phyloP scores from a whole-genome alignment of 2,113 vertebrate genomes.

The Malurus elegans region DNA sequence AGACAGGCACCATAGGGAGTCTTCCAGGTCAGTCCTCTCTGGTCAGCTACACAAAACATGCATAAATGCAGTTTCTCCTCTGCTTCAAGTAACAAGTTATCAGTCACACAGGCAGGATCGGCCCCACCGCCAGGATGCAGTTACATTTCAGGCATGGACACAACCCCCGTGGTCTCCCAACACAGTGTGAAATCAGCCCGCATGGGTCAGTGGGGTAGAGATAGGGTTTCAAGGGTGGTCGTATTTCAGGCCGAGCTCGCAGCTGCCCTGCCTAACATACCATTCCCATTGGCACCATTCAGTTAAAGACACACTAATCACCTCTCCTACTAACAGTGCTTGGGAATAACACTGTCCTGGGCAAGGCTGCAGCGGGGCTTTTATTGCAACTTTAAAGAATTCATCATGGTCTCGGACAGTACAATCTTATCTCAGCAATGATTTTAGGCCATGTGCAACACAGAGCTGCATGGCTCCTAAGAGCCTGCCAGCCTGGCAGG shows the following conservation, averaged over 20 bases:
- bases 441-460: not conserved
- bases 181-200: conserved; percentile 10
- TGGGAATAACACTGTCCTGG: not conserved
- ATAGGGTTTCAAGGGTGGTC: conserved; percentile 72
- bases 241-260: conserved; percentile 74
- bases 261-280: conserved; percentile 50
- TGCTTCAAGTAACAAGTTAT: not conserved
- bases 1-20: fast-evolving
- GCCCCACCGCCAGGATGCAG: not conserved
- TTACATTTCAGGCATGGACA: conserved; percentile 1
- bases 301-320: conserved; percentile 52
- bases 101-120: not conserved
- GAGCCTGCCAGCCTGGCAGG: not conserved
- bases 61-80: not conserved
- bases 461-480: fast-evolving
- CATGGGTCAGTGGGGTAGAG: conserved; percentile 34
- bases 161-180: not conserved
- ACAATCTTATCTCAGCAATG: not conserved
- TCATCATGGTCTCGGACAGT: not conserved
- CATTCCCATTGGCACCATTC: conserved; percentile 16
- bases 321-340: not conserved
- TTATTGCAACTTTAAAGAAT: not conserved
- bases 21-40: fast-evolving
- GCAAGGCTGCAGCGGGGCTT: not conserved
- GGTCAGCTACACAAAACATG: not conserved